Percentiles rank a stretch among this genome's conserved stretches.
Conservation (phyloP, 1,140 invertebrate genomes). For the Drosophila orena region DNA sequence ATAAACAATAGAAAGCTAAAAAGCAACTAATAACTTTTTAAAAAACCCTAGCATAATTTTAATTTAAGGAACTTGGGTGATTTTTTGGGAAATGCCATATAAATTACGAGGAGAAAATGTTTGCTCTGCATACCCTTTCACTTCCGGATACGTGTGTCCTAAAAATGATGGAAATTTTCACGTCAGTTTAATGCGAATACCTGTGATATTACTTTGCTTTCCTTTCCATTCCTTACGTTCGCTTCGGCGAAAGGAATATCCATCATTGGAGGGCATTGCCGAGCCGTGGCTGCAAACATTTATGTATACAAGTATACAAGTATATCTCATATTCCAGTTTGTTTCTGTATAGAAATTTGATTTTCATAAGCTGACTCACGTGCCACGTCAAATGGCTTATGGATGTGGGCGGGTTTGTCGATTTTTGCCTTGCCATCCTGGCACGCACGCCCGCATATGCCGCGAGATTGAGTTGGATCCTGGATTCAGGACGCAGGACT, state of each 20-base stretch:
- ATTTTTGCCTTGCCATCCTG: conserved; percentile 47
- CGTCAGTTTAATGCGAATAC: conserved; percentile 1
- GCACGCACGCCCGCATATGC: conserved; percentile 59
- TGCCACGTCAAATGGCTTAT: conserved; percentile 57
- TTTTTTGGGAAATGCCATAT: neutral
- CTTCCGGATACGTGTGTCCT: conserved; percentile 39
- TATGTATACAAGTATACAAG: no score
- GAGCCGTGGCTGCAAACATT: conserved; percentile 5
- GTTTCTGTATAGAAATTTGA: conserved; percentile 56
- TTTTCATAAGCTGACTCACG: conserved; percentile 64
- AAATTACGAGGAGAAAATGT: neutral
- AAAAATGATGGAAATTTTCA: conserved; percentile 32
- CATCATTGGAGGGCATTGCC: conserved; percentile 11
- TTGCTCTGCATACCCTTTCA: conserved; percentile 12
- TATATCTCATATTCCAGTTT: conserved; percentile 25
- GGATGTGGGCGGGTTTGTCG: conserved; percentile 17
- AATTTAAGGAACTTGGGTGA: neutral
- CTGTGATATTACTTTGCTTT: conserved; percentile 14
- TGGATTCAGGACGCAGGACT: neutral
- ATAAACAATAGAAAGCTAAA: no score
- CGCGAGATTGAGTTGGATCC: conserved; percentile 34
- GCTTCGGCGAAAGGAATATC: neutral
- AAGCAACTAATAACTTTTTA: no score
- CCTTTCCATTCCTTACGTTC: neutral
- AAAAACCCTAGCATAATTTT: no score